Conservation (phyloP, 1,140 invertebrate species). For the Drosophila truncata region DNA sequence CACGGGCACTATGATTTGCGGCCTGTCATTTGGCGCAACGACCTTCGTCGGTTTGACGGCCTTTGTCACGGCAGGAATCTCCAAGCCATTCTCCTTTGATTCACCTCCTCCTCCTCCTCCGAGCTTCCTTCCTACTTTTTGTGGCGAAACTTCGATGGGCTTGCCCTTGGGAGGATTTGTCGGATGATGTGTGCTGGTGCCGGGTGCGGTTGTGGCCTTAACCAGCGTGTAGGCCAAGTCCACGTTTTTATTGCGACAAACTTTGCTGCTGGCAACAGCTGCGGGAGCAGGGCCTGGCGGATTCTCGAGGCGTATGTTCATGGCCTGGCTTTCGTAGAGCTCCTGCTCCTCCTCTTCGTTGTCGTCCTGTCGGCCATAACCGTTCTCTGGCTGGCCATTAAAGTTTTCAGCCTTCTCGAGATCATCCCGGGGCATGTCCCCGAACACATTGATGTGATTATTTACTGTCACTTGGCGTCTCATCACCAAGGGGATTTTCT, state of each 20-base stretch:
- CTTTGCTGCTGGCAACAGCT: constrained; percentile 60
- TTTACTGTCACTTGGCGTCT: constrained; percentile 79
- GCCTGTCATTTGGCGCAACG: constrained; percentile 21
- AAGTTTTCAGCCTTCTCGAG: constrained; percentile 39
- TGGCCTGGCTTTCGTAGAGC: constrained; percentile 63
- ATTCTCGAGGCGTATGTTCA: constrained; percentile 75
- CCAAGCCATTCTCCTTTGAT: constrained; percentile 11
- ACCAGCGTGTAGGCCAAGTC: constrained; percentile 84
- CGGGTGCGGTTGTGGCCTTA: constrained; percentile 34
- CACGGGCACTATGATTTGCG: constrained; percentile 78
- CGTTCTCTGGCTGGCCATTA: constrained; percentile 43
- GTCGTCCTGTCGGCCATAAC: constrained; percentile 11
- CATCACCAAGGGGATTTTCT: constrained; percentile 17
- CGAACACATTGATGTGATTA: constrained; percentile 82
- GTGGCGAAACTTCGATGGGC: constrained; percentile 44
- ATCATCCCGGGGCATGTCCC: constrained; percentile 30
- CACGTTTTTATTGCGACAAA: constrained; percentile 85
- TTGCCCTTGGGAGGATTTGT: constrained; percentile 37
- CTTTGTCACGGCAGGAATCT: constrained; percentile 32
- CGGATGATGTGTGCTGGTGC: constrained; percentile 1
- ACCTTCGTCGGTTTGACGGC: constrained; percentile 20
- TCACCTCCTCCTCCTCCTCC: not conserved
- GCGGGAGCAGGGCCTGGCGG: constrained; percentile 38
- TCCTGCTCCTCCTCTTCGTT: not conserved
- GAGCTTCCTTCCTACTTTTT: constrained; percentile 67